phyloP scores from a whole-genome alignment of 2,888 invertebrate species.

The Diarsia brunnea region DNA sequence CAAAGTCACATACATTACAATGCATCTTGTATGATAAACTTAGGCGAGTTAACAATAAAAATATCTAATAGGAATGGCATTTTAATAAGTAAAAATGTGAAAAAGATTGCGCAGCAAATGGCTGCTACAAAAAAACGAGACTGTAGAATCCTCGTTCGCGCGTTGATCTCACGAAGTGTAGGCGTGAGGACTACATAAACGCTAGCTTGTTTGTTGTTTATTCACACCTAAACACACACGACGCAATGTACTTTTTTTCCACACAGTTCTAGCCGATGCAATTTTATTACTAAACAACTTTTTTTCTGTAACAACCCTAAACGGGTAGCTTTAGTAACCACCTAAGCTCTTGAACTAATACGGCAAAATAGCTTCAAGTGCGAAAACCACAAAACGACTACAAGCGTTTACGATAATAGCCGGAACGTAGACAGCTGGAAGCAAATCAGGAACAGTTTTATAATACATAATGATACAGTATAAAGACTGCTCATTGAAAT shows the following conservation, averaged over 20 bases:
- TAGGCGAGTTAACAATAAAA: not conserved
- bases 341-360: slow-evolving; percentile 23
- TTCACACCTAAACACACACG: not conserved
- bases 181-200: slow-evolving; percentile 11
- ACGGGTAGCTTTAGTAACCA: not conserved
- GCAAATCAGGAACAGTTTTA: slow-evolving; percentile 56
- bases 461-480: slow-evolving; percentile 58
- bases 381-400: slow-evolving; percentile 41
- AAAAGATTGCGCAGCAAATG: not conserved
- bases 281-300: slow-evolving; percentile 3
- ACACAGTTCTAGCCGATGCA: not conserved
- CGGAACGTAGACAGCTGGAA: slow-evolving; percentile 38
- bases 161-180: slow-evolving; percentile 7
- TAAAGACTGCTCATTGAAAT: slow-evolving; percentile 61
- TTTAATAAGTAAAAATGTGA: not conserved
- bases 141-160: not conserved
- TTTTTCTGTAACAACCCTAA: slow-evolving; percentile 5
- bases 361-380: slow-evolving; percentile 17
- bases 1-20: slow-evolving; percentile 16
- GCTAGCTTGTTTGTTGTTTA: not conserved
- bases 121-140: not conserved
- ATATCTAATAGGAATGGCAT: not conserved
- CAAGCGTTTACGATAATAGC: slow-evolving; percentile 47
- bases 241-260: not conserved
- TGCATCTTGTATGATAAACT: slow-evolving; percentile 6